Percentiles rank a stretch among this genome's conserved stretches.
These are phyloP conservation scores for Acronicta aceris DNA, from an alignment of 2,888 invertebrate genomes.

Conservation along the genomic window DNA sequence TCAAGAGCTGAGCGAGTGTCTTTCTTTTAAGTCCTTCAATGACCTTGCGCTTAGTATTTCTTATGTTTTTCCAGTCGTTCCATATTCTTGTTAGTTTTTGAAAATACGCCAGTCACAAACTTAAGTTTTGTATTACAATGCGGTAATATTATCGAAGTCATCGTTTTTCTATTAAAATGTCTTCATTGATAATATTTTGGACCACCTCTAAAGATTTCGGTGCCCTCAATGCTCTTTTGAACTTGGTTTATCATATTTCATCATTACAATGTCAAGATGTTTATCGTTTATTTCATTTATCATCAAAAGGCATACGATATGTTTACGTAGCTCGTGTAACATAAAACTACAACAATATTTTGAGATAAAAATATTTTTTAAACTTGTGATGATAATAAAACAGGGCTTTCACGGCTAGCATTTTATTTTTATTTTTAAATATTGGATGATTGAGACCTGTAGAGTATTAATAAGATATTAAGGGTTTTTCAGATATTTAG, in stretches of 20 bases:
- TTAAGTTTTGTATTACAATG: slow-evolving; percentile 17
- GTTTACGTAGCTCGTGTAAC: not conserved
- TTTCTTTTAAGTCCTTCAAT: slow-evolving; percentile 41
- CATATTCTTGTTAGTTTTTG: slow-evolving; percentile 5
- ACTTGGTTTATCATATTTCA: not conserved
- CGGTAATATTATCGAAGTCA: slow-evolving; percentile 1
- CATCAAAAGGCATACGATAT: not conserved
- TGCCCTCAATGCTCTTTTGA: not conserved
- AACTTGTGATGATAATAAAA: not conserved
- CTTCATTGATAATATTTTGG: not conserved
- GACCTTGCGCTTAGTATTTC: slow-evolving; percentile 37
- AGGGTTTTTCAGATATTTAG: too few relatives aligned
- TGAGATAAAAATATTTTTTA: not conserved
- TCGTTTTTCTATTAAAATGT: slow-evolving; percentile 13
- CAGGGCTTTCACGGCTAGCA: too few relatives aligned
- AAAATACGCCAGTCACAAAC: slow-evolving; percentile 20
- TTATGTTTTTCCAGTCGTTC: slow-evolving; percentile 13
- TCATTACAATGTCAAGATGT: not conserved
- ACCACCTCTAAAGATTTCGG: not conserved
- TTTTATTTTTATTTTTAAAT: too few relatives aligned
- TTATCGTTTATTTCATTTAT: not conserved
- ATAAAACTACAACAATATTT: not conserved
- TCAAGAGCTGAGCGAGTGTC: slow-evolving; percentile 62
- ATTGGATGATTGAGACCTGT: too few relatives aligned
- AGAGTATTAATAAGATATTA: too few relatives aligned